Evolutionary conservation across 2,113 vertebrate species (phyloP), one percentile per base, ranked within the genome.

Genomic region (Colossoma macropomum): DNA sequence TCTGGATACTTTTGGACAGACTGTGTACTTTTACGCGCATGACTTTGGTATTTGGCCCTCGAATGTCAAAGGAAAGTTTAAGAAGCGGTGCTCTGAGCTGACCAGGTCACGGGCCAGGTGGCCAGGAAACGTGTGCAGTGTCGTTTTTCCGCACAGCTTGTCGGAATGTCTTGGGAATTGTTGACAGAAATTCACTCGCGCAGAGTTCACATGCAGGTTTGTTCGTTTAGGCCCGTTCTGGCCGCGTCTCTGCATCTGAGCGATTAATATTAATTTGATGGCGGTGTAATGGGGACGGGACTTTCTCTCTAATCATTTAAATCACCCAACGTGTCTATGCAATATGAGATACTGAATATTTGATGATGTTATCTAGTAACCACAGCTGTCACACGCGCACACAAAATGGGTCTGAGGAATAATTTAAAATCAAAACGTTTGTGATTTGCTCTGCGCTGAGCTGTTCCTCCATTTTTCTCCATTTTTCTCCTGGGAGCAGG

Each of bases 281-380:
- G 19, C 21, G 7, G 17, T 8, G 54, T 56, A 21, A 56, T 8
- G 54, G 28, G 21, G 62, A 84, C 66, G 48, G 27, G 75, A 72
- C 66, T 65, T 10, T 28, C 34, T 78, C 62, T 85, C 69, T 45
- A 30, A 70, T 50, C 30, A 80, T 59, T 50, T 30, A 60, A 32
- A 80, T 63, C 56, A 38, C 45, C 48, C 52, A 52, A 60, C 59
- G 75, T 76, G 21, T 48, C 54, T 56, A 15, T 60, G 30, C 76
- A 41, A 80, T 59, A 80, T 59, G 59, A 84, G 60, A 74, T 41
- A 59, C 52, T 80, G 30, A 80, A 63, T 82, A 84, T 82, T 79
- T 79, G 70, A 80, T 82, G 79, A 84, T 34, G 54, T 34, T 84
- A 79, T 89, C 72, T 77, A 45, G 19, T 68, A 79, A 60, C 50